Base-by-base conservation (phyloP, 2,888 invertebrate genomes). In the Metalampra italica region DNA sequence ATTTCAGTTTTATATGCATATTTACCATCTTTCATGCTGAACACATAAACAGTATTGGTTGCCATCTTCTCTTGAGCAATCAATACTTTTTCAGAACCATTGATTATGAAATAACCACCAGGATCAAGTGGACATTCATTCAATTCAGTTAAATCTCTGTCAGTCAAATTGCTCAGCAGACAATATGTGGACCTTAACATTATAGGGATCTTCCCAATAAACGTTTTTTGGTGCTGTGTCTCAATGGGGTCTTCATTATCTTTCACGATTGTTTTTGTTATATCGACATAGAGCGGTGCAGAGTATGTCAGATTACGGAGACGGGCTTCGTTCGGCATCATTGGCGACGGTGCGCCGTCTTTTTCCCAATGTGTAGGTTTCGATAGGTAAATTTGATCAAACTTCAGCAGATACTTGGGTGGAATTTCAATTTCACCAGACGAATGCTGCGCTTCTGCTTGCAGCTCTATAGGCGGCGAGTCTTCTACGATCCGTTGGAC, bases 11-110 rank as follows among this genome's bases (percentile, higher is more conserved):
- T 99, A 76, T 94, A 99, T 0, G 99, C 98, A 90, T 97, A 99
- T 82, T 99, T 99, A 22, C 98, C 97, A 82, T 99, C 99, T 87
- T 99, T 99, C 97, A 99, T 98, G 66, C 97, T 96, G 75, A 99
- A 99, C 11, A 99, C 99, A 86, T 99, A 99, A 0, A 99, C 99
- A 42, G 99, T 99, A 77, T 99, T 99, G 7, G 99, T 99, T 7
- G 99, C 99, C 99, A 99, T 99, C 89, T 99, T 99, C 78, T 99
- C 99, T 82, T 99, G 99, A 0, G 99, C 99, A 78, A 99, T 99
- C 32, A 99, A 89, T 3, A 99, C 96, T 82, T 98, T 98, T 86
- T 99, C 99, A 7, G 99, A 99, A 1, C 99, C 99, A 78, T 99
- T 99, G 56, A 99, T 99, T 61, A 99, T 98, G 71, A 99, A 99